Percentiles rank a stretch among this genome's conserved stretches.
These are phyloP conservation scores for Microplitis deprimator DNA, from an alignment of 2,888 invertebrate genomes.

Conservation along the genomic window DNA sequence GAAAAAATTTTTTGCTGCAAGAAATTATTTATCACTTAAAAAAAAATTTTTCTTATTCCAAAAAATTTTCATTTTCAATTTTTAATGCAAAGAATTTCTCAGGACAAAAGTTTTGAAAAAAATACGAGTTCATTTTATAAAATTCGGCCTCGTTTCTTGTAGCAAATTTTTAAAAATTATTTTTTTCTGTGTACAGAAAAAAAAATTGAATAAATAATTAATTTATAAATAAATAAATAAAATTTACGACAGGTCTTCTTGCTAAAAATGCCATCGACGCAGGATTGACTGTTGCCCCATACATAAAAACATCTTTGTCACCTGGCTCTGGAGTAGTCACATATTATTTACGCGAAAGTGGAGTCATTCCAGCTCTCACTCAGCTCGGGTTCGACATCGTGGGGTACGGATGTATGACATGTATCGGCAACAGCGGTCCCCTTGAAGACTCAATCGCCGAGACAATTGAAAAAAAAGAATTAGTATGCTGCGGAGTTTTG, in stretches of 20 bases:
- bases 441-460: conserved; percentile 80
- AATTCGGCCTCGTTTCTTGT: no score
- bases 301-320: conserved; percentile 96
- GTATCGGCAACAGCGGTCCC: conserved; percentile 98
- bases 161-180: no score
- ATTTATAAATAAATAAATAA: not conserved
- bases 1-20: no score
- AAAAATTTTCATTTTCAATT: no score
- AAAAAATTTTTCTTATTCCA: no score
- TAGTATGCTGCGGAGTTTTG: conserved; percentile 95
- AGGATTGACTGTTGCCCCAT: conserved; percentile 90
- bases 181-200: no score
- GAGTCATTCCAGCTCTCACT: conserved; percentile 89
- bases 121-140: no score
- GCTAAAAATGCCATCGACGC: conserved; percentile 95
- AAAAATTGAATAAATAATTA: not conserved
- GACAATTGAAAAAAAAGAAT: conserved; percentile 78
- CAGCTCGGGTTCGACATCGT: conserved; percentile 94
- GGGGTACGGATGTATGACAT: conserved; percentile 99
- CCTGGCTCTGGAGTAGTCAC: conserved; percentile 97
- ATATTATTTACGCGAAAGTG: conserved; percentile 89
- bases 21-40: no score
- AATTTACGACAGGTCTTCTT: conserved; percentile 77
- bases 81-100: no score
- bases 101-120: no score